Evolutionary conservation across 2,113 vertebrate species (phyloP).

Genomic region (Ailuropoda melanoleuca): DNA sequence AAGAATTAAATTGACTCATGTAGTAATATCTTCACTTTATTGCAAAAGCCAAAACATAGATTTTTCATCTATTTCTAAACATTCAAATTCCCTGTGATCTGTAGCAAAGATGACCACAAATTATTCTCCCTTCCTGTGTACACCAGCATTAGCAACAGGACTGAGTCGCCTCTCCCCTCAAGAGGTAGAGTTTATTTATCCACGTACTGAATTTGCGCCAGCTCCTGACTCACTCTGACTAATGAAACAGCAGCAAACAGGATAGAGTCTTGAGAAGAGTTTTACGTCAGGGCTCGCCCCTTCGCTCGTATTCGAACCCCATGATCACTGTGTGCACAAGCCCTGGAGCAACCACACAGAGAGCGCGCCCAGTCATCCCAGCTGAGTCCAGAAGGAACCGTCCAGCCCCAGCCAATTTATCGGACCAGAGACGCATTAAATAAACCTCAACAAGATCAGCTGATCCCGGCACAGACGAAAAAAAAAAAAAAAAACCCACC

Average conservation of each 20-base stretch:
- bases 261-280: neutral
- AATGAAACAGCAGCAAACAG: neutral
- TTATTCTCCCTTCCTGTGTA: neutral
- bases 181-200: neutral
- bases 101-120: neutral
- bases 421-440: neutral
- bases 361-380: neutral
- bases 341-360: neutral
- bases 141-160: neutral
- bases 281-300: neutral
- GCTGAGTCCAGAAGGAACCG: neutral
- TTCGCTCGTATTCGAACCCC: neutral
- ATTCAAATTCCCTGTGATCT: neutral
- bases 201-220: neutral
- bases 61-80: neutral
- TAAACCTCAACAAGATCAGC: neutral
- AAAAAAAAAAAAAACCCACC: neutral
- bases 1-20: slow-evolving; percentile 20
- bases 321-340: neutral
- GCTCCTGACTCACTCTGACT: neutral
- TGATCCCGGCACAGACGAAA: neutral
- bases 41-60: neutral
- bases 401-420: neutral
- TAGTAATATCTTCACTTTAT: neutral
- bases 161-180: neutral